A percentile compares a stretch with the other conserved stretches of the same genome.
Evolutionary conservation across 1,140 invertebrate species (phyloP).

Genomic region (Neodiprion lecontei): DNA sequence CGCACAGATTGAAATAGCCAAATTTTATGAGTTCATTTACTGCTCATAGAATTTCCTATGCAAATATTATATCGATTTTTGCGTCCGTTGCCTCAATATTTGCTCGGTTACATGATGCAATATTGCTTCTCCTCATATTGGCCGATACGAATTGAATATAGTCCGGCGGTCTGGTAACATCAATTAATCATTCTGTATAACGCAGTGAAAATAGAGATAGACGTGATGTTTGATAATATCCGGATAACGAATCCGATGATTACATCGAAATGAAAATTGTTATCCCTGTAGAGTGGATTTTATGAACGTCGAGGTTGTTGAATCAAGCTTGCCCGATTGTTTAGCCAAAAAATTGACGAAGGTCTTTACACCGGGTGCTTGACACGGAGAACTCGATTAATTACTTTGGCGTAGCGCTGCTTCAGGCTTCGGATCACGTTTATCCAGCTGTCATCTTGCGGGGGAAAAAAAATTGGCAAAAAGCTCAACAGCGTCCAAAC

Average conservation of each 20-base stretch:
- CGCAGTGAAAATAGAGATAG: too few relatives aligned
- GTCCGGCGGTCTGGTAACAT: too few relatives aligned
- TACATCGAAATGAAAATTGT: background rate
- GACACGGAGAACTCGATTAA: background rate
- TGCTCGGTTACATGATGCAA: too few relatives aligned
- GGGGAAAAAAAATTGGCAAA: background rate
- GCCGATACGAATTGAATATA: too few relatives aligned
- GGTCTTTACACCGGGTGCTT: background rate
- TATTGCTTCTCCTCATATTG: too few relatives aligned
- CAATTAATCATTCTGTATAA: too few relatives aligned
- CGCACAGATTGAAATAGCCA: too few relatives aligned
- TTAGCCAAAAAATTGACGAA: background rate
- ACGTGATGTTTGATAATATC: too few relatives aligned
- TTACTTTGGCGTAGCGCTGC: background rate
- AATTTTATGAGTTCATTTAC: too few relatives aligned
- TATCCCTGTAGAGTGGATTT: background rate
- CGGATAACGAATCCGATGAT: background rate
- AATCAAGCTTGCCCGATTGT: background rate
- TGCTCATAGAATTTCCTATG: too few relatives aligned
- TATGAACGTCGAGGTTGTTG: background rate
- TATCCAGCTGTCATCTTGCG: background rate
- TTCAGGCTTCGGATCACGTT: background rate
- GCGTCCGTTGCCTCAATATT: too few relatives aligned
- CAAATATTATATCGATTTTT: too few relatives aligned
- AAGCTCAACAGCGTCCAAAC: background rate